phyloP scores from a whole-genome alignment of 2,797 vertebrate species.

The Sebastiscus albofasciatus region DNA sequence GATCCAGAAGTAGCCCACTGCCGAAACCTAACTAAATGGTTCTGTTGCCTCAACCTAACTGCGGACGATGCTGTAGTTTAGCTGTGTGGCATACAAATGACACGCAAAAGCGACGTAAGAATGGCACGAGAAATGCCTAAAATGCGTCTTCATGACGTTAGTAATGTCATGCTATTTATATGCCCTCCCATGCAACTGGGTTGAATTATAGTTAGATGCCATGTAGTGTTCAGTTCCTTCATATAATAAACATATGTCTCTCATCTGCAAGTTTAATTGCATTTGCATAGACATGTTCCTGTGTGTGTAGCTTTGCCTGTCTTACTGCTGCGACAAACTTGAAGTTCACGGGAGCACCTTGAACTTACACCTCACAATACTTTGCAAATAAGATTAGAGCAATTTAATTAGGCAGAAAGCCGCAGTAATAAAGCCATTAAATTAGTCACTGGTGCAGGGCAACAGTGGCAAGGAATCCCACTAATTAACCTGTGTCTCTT shows the following conservation, averaged over 20 bases:
- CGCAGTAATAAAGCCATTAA: constrained; percentile 77
- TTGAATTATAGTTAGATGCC: neutral
- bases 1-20: too few species aligned
- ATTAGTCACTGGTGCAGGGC: constrained; percentile 72
- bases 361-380: constrained; percentile 74
- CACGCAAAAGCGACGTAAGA: too few species aligned
- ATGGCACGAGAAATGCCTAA: too few species aligned
- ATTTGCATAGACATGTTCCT: neutral
- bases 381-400: constrained; percentile 80
- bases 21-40: too few species aligned
- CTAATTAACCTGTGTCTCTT: constrained; percentile 80
- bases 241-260: neutral
- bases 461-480: constrained; percentile 67
- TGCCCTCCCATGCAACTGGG: too few species aligned
- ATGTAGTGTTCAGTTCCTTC: neutral
- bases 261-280: constrained; percentile 19
- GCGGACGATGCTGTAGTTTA: too few species aligned
- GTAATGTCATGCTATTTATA: too few species aligned
- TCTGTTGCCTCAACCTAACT: too few species aligned
- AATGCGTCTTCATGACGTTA: too few species aligned
- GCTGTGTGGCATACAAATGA: too few species aligned
- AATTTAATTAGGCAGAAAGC: constrained; percentile 80
- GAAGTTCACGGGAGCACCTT: constrained; percentile 65
- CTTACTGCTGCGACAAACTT: constrained; percentile 30
- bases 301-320: constrained; percentile 5